These are phyloP conservation scores for Diabrotica undecimpunctata DNA, from an alignment of 1,140 invertebrate species.

Conservation along the genomic window DNA sequence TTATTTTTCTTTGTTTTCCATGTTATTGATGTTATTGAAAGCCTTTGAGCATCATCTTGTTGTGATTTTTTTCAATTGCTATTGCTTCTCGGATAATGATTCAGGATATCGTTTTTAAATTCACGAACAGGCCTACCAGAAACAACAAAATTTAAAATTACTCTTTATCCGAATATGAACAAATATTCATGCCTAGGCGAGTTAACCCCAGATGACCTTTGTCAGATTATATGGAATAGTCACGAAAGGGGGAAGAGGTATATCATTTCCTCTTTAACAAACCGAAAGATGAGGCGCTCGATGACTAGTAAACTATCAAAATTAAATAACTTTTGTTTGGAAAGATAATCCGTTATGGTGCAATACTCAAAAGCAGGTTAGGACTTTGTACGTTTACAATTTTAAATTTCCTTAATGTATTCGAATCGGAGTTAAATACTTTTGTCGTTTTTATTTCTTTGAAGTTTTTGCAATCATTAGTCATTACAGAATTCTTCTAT, in stretches of 20 bases:
- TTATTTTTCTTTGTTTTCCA: too few relatives aligned
- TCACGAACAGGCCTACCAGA: neutral
- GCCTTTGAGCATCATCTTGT: too few relatives aligned
- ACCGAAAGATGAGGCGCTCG: neutral
- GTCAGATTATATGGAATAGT: constrained; percentile 11
- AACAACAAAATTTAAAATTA: constrained; percentile 8
- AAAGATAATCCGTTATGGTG: constrained; percentile 11
- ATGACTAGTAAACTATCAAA: constrained; percentile 10
- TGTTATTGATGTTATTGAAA: too few relatives aligned
- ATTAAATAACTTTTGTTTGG: constrained; percentile 10
- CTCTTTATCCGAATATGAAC: constrained; percentile 8
- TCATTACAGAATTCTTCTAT: too few relatives aligned
- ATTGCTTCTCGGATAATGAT: too few relatives aligned
- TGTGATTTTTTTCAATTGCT: too few relatives aligned
- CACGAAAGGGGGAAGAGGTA: constrained; percentile 9
- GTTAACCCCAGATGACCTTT: constrained; percentile 13
- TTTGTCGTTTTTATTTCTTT: too few relatives aligned
- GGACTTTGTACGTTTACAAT: too few relatives aligned
- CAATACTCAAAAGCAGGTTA: neutral
- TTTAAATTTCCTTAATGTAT: too few relatives aligned
- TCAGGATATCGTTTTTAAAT: neutral
- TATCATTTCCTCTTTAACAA: constrained; percentile 10
- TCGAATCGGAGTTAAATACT: too few relatives aligned
- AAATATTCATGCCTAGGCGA: constrained; percentile 13
- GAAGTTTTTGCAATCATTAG: too few relatives aligned